phyloP scores from a whole-genome alignment of 2,113 vertebrate species.

The Merops nubicus region DNA sequence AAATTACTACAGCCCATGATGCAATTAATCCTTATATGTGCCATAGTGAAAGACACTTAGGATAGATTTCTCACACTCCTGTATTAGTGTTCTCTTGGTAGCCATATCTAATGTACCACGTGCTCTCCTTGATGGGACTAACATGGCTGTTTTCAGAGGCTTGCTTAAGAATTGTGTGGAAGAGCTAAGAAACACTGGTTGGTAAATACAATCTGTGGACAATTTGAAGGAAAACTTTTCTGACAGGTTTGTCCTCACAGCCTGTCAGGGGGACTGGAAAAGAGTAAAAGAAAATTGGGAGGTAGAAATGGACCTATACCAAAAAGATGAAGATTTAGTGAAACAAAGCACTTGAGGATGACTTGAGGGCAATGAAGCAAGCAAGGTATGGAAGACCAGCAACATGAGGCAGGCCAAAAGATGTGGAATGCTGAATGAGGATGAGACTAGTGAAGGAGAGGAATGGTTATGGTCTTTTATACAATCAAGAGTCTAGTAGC shows the following conservation, averaged over 20 bases:
- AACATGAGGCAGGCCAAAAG: background rate
- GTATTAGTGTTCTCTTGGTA: background rate
- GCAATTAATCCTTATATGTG: background rate
- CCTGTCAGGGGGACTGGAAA: background rate
- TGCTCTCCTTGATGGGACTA: background rate
- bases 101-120: background rate
- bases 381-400: background rate
- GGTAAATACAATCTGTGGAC: background rate
- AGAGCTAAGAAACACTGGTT: background rate
- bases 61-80: background rate
- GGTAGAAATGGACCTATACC: background rate
- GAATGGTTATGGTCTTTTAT: background rate
- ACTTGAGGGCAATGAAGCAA: background rate
- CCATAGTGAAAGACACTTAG: background rate
- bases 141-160: background rate
- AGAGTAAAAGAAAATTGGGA: background rate
- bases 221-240: background rate
- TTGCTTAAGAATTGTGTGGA: background rate
- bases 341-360: background rate
- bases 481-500: background rate
- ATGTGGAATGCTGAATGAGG: background rate
- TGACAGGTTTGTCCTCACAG: background rate
- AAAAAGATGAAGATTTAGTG: background rate
- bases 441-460: background rate
- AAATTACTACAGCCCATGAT: background rate